phyloP scores from a whole-genome alignment of 2,797 vertebrate species.

The Acanthurus tractus region DNA sequence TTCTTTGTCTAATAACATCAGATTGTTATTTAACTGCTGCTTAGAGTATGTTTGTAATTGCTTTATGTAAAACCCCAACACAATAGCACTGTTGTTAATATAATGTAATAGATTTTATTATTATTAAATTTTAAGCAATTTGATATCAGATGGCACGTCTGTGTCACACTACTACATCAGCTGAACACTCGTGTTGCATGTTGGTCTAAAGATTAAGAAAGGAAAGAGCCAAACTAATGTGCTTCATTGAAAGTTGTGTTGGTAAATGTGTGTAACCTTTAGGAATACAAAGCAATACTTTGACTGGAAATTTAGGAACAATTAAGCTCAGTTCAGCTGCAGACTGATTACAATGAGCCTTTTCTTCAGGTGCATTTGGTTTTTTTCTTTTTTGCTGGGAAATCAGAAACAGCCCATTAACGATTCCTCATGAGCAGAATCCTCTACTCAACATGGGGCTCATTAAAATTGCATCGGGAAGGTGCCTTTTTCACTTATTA shows the following conservation, averaged over 20 bases:
- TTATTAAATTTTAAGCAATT: background rate
- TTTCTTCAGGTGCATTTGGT: constrained; percentile 69
- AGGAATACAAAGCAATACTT: constrained; percentile 20
- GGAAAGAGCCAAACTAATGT: background rate
- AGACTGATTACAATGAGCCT: constrained; percentile 60
- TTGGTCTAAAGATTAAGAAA: background rate
- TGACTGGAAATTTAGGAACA: constrained; percentile 50
- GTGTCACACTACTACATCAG: constrained; percentile 5
- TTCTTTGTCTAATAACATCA: background rate
- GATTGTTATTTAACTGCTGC: background rate
- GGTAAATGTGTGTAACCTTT: background rate
- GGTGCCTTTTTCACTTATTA: constrained; percentile 84
- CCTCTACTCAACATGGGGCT: constrained; percentile 73
- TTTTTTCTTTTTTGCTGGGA: constrained; percentile 45
- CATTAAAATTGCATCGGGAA: constrained; percentile 85
- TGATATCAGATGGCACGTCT: background rate
- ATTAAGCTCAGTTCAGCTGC: constrained; percentile 48
- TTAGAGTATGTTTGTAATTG: background rate
- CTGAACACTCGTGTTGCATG: background rate
- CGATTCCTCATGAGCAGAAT: constrained; percentile 63
- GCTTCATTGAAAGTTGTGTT: constrained; percentile 3
- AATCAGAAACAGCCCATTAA: constrained; percentile 72
- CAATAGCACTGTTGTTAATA: background rate
- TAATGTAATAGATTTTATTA: background rate
- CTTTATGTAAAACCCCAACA: background rate